Base-by-base conservation (phyloP, 2,113 vertebrate genomes). In the Myrmophylax atrothorax region DNA sequence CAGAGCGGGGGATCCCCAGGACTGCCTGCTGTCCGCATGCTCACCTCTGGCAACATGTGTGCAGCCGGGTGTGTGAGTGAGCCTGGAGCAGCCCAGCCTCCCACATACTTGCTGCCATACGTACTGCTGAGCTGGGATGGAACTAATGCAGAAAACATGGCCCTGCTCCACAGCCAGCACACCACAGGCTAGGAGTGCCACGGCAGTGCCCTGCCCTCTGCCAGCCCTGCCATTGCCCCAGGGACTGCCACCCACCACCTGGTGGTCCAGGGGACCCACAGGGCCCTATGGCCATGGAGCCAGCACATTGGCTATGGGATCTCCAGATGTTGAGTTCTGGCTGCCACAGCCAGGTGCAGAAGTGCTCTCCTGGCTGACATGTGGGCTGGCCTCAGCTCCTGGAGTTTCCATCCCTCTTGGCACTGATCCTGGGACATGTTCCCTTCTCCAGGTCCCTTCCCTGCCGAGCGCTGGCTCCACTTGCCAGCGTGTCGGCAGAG, bases 71-170 rank as follows among this genome's bases (percentile, higher is more conserved):
- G 66, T 31, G 72, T 49, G 73, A 59, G 81, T 42, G 67, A 53
- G 33, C 62, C 18, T 31, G 62, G 62, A 83, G 78, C 87, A 82
- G 87, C 87, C 87, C 87, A 76, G 79, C 80, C 90, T 86, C 92
- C 63, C 63, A 1, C 86, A 55, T 86, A 68, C 76, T 94, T 76
- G 78, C 85, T 84, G 94, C 92, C 79, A 26, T 92, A 90, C 35
- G 67, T 90, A 38, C 90, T 84, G 93, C 87, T 84, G 87, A 49
- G 59, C 91, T 6, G 22, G 87, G 56, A 92, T 95, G 96, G 96
- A 96, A 94, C 93, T 93, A 95, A 97, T 93, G 81, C 78, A 56
- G 93, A 93, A 92, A 96, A 91, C 91, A 66, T 79, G 94, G 91
- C 72, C 69, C 59, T 11, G 8, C 1, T 7, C 82, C 2, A 10